Conservation (phyloP, 2,113 vertebrate genomes). For the Cyphomyrus discorhynchus region DNA sequence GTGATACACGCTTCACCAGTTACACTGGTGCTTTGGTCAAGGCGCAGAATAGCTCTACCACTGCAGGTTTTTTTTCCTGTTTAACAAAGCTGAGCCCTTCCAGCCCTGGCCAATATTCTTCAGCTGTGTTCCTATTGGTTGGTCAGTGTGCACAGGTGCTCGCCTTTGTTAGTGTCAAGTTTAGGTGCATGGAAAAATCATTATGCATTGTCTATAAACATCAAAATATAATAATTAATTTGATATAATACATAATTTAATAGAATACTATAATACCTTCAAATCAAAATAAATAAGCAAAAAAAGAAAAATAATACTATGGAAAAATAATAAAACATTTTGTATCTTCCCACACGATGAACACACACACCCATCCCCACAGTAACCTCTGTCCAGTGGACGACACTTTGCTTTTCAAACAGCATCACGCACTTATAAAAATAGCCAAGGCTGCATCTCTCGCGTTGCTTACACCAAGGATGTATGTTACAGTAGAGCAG, state of each 20-base stretch:
- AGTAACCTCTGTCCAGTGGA: background rate
- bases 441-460: background rate
- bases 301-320: background rate
- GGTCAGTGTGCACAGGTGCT: background rate
- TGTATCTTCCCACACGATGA: slow-evolving; percentile 28
- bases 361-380: background rate
- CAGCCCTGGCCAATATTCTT: background rate
- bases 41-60: background rate
- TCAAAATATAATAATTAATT: background rate
- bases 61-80: background rate
- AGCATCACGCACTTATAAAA: background rate
- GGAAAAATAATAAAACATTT: slow-evolving; percentile 53
- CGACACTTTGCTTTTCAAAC: background rate
- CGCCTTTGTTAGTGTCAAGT: background rate
- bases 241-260: background rate
- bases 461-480: background rate
- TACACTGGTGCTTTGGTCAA: background rate
- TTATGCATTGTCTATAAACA: background rate
- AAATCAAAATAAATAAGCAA: background rate
- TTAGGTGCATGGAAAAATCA: background rate
- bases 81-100: background rate
- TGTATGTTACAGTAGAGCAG: background rate
- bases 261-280: background rate
- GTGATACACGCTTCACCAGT: background rate
- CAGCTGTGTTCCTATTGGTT: background rate